Evolutionary conservation across 2,888 invertebrate genomes (phyloP), one percentile per base, ranked within the genome.

Genomic region (Phasia obesa): DNA sequence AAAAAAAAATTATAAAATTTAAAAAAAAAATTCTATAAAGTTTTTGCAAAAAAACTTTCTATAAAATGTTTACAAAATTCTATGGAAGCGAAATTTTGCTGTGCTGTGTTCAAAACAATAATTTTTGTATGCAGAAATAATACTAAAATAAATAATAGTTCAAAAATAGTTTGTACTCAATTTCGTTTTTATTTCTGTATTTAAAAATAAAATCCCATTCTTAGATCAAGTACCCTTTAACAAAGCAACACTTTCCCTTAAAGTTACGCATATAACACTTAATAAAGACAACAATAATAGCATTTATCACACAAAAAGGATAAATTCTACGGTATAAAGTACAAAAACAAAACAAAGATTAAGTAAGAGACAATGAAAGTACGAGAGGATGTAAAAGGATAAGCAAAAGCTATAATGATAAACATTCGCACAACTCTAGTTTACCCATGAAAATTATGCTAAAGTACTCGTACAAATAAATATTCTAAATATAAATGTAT

Each of bases 331-430:
- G 17, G 59, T 83, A 75, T 79, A 77, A 73, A 65, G 67, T 78
- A 65, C 21, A 57, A 47, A 55, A 47, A 59, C 13, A 67, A 47
- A 49, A 76, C 35, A 67, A 85, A 65, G 82, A 60, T 15, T 27
- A 49, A 73, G 27, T 42, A 35, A 23, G 31, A 71, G 42, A 73
- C 51, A 11, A n/a, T 0, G 23, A 21, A 31, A 70, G 62, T 19
- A 83, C 81, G 83, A 84, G 78, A 85, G 86, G 86, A 88, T 86
- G 85, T 59, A 70, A 84, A 85, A 85, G 86, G 85, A 85, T 71
- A 65, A 65, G 79, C 57, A 55, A 60, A 60, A 49, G 71, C 73
- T 69, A 17, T 67, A 51, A 59, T 59, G 51, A 15, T 47, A 77
- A 79, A 67, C 47, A 71, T 70, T 60, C 49, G 67, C 57, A 65